These are phyloP conservation scores for Lepidocolaptes lacrymiger DNA, from an alignment of 2,797 vertebrate genomes.

Conservation along the genomic window DNA sequence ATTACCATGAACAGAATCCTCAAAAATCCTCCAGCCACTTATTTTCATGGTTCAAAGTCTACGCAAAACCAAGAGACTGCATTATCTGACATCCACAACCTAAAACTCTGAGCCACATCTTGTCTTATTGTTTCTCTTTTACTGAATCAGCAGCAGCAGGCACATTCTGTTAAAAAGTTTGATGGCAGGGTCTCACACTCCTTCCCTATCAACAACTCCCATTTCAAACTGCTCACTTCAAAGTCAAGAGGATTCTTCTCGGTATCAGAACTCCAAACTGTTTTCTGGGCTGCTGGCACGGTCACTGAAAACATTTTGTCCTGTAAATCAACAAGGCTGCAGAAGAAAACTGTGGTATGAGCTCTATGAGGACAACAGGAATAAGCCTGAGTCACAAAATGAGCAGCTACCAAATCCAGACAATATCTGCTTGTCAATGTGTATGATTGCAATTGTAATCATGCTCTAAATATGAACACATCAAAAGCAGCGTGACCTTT, in stretches of 20 bases:
- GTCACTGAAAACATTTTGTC: not conserved
- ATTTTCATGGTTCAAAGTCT: not conserved
- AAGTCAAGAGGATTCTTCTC: not conserved
- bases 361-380: not conserved
- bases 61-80: not conserved
- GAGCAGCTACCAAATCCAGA: slow-evolving; percentile 55
- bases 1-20: not conserved
- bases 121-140: not conserved
- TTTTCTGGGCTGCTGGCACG: not conserved
- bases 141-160: not conserved
- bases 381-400: slow-evolving; percentile 46
- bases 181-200: not conserved
- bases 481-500: slow-evolving; percentile 30
- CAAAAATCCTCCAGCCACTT: not conserved
- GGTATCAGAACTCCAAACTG: not conserved
- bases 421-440: slow-evolving; percentile 37
- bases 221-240: not conserved
- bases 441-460: slow-evolving; percentile 38
- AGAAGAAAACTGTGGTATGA: not conserved
- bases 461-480: slow-evolving; percentile 29
- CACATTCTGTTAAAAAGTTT: not conserved
- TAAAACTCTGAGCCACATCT: not conserved
- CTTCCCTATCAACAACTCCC: not conserved
- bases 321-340: not conserved
- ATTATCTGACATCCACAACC: not conserved